Base-by-base conservation (phyloP, 2,113 vertebrate genomes). In the Prunella himalayana region DNA sequence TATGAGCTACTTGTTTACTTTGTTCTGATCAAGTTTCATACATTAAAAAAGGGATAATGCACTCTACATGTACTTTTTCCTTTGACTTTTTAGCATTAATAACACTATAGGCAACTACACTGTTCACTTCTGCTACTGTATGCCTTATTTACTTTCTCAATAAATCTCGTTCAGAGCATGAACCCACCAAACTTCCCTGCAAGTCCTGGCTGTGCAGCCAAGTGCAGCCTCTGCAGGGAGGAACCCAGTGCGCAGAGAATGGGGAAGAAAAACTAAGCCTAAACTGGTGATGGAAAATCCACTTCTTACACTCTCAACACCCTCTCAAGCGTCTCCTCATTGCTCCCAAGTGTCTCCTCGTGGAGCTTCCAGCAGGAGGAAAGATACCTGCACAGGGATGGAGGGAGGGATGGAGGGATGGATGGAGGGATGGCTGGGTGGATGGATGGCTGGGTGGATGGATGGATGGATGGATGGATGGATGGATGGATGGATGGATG, bases 1-100 rank as follows among this genome's bases (percentile, higher is more conserved):
- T 84, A 69, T 30, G 56, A 42, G 59, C 54, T 96, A 76, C 78
- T 90, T 85, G 49, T 73, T 86, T 71, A 86, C 77, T 70, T 95
- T 47, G 28, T 60, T 87, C 61, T 54, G 88, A 93, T 10, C 41
- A 90, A 88, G 90, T 85, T 88, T 95, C 91, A 96, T 14, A 81
- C 71, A 89, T 54, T 94, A 80, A 88, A 95, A 77, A 83, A 86
- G 95, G 15, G 10, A 60, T 73, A 88, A 41, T 41, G 6, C 21
- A 92, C 53, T 50, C 76, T 86, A 73, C 12, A 11, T 66, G 31
- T 64, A 92, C 51, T 84, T 97, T 83, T 93, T n/a, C 72, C 30
- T n/a, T 50, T 60, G 88, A 90, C 54, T 96, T 82, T 95, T 81
- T 75, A 92, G 79, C 76, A 85, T 31, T 42, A 61, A 85, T 81